These are phyloP conservation scores for Eurystomus gularis DNA, from an alignment of 2,113 vertebrate species.

Conservation along the genomic window DNA sequence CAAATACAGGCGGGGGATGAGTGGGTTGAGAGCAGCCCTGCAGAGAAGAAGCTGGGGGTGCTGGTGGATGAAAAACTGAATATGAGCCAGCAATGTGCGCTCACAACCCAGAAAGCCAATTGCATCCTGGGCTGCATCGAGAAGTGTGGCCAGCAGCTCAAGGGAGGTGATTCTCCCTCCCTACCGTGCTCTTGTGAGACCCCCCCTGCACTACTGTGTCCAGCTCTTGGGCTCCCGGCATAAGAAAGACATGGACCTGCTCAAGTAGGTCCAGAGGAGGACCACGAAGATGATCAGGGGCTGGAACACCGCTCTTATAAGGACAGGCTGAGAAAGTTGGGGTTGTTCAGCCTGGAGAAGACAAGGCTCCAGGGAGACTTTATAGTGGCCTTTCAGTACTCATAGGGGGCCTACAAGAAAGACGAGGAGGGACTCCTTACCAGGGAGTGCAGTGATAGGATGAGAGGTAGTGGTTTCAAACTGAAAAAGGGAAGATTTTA, in stretches of 20 bases:
- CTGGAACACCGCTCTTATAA: neutral
- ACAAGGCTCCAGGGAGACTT: neutral
- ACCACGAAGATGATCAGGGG: neutral
- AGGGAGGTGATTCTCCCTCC: neutral
- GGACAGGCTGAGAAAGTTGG: neutral
- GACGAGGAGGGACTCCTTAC: neutral
- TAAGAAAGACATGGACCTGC: neutral
- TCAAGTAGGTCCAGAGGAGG: neutral
- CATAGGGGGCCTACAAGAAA: neutral
- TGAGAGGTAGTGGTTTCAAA: neutral
- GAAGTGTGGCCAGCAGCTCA: too few species aligned
- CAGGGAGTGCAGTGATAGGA: neutral
- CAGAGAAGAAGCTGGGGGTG: too few species aligned
- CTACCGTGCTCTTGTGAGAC: neutral
- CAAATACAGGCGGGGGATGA: too few species aligned
- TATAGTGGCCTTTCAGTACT: neutral
- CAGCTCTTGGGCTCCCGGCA: neutral
- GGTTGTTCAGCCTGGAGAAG: neutral
- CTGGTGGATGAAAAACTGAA: too few species aligned
- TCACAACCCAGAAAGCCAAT: too few species aligned
- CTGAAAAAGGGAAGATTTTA: neutral
- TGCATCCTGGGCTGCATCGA: too few species aligned
- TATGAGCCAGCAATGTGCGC: too few species aligned
- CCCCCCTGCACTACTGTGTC: neutral
- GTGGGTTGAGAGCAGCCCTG: too few species aligned